Evolutionary conservation across 2,888 invertebrate genomes (phyloP).

Genomic region (Athrips mouffetella): DNA sequence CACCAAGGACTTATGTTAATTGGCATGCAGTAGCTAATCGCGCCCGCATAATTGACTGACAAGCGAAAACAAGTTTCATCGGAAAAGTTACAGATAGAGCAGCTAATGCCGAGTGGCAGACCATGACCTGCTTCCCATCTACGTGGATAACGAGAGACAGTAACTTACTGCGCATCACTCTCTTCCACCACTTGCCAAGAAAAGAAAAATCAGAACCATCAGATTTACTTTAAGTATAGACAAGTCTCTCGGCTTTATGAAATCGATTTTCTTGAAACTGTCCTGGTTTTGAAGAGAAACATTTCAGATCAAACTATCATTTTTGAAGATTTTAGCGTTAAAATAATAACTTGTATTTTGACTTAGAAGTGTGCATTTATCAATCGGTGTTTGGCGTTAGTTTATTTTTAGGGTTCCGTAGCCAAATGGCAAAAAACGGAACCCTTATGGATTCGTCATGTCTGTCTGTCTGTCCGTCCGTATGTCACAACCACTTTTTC

Average conservation of each 20-base stretch:
- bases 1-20: slow-evolving; percentile 13
- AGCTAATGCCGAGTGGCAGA: slow-evolving; percentile 27
- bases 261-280: background rate
- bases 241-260: background rate
- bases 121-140: slow-evolving; percentile 31
- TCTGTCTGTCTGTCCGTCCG: no score
- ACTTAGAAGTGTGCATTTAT: no score
- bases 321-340: no score
- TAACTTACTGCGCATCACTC: slow-evolving; percentile 21
- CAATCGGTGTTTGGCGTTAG: no score
- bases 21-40: background rate
- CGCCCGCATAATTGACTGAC: slow-evolving; percentile 7
- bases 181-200: background rate
- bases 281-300: background rate
- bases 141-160: slow-evolving; percentile 22
- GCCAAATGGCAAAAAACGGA: no score
- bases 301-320: no score
- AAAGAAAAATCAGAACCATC: background rate
- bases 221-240: background rate
- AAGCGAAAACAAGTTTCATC: slow-evolving; percentile 16
- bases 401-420: no score
- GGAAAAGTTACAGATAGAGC: slow-evolving; percentile 22
- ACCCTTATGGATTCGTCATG: no score
- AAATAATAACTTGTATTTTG: no score
- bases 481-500: no score